Conservation (phyloP, 1,140 invertebrate genomes). For the Aphelinus atriplicis region DNA sequence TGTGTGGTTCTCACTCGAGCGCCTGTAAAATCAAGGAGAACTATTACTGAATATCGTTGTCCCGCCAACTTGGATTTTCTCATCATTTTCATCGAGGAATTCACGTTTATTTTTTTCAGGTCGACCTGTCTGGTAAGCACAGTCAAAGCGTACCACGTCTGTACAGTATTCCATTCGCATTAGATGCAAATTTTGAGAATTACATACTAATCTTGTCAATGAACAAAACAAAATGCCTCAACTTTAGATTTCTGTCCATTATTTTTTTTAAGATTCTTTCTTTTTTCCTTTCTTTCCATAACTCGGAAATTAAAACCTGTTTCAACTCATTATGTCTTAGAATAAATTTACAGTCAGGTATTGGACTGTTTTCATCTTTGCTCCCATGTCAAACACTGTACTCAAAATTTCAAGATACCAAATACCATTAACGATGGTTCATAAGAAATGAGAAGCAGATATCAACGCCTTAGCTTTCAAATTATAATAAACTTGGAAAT, state of each 20-base stretch:
- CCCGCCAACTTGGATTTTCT: conserved; percentile 37
- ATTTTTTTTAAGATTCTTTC: too few species aligned
- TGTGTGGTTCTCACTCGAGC: conserved; percentile 44
- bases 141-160: conserved; percentile 40
- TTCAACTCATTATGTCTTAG: conserved; percentile 35
- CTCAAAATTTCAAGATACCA: conserved; percentile 42
- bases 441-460: conserved; percentile 26
- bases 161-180: conserved; percentile 33
- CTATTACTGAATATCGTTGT: conserved; percentile 45
- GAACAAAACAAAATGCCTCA: conserved; percentile 36
- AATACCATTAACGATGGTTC: conserved; percentile 37
- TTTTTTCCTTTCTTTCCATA: too few species aligned
- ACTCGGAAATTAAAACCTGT: conserved; percentile 26
- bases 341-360: conserved; percentile 40
- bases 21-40: conserved; percentile 45
- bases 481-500: conserved; percentile 1
- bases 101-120: conserved; percentile 35
- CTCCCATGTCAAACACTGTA: conserved; percentile 58
- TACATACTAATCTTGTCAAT: conserved; percentile 38
- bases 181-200: conserved; percentile 27
- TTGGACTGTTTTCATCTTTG: conserved; percentile 47
- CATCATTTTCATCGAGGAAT: conserved; percentile 36
- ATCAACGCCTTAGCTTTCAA: conserved; percentile 21
- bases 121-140: conserved; percentile 37
- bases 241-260: conserved; percentile 24